A percentile compares a stretch with the other conserved stretches of the same genome.
Conservation (phyloP, 2,113 vertebrate species). For the Pangasianodon hypophthalmus region DNA sequence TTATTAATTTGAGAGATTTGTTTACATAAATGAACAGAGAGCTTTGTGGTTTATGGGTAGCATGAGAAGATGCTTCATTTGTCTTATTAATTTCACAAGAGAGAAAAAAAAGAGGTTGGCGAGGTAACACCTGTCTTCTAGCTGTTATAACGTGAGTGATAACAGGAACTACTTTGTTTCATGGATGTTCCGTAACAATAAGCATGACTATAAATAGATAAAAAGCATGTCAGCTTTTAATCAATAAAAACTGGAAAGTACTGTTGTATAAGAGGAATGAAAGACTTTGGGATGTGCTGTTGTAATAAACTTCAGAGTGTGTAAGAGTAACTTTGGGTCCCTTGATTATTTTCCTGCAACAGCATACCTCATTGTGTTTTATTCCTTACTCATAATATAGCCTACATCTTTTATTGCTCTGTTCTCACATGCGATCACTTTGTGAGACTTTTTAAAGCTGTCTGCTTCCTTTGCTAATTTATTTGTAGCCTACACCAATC, state of each 20-base stretch:
- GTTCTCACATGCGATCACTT: neutral
- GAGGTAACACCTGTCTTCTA: neutral
- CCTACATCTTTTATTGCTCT: neutral
- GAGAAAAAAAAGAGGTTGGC: neutral
- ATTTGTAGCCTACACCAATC: neutral
- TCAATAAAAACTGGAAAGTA: neutral
- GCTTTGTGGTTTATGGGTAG: slow-evolving; percentile 14
- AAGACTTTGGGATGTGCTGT: neutral
- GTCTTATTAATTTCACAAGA: neutral
- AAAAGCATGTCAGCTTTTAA: neutral
- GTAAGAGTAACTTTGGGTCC: neutral
- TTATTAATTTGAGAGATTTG: slow-evolving; percentile 16
- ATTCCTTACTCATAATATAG: neutral
- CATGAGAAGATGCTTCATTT: slow-evolving; percentile 5
- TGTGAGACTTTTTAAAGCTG: neutral
- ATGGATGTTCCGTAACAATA: neutral
- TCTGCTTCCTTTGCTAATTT: neutral
- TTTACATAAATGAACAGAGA: slow-evolving; percentile 30
- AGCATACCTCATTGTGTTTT: neutral
- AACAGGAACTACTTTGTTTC: neutral
- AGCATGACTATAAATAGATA: neutral
- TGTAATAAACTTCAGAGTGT: neutral
- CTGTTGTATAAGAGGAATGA: neutral
- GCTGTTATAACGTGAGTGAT: neutral
- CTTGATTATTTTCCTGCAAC: neutral